Conservation (phyloP, 1,140 invertebrate species). For the Conus betulinus region DNA sequence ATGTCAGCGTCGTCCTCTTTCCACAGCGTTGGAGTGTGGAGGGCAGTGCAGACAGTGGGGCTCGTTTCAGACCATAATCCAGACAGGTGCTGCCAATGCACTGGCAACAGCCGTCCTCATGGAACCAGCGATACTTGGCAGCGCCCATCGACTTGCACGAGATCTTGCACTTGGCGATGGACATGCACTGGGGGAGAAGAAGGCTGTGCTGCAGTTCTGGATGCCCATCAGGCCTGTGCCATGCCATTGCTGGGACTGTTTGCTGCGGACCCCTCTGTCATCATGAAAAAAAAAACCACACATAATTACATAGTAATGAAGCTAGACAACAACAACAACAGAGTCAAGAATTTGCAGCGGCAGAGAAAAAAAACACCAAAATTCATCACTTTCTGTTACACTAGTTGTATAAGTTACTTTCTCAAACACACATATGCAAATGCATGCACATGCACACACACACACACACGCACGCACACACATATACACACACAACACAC, state of each 20-base stretch:
- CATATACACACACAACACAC: too few species aligned
- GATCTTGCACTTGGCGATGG: constrained; percentile 89
- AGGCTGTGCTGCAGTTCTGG: constrained; percentile 94
- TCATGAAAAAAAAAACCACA: neutral
- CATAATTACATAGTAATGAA: too few species aligned
- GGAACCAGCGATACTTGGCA: constrained; percentile 90
- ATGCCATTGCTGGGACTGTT: neutral
- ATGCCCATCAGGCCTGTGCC: constrained; percentile 67
- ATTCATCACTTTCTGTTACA: too few species aligned
- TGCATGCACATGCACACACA: neutral
- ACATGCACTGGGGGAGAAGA: constrained; percentile 92
- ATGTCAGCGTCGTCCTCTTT: constrained; percentile 22
- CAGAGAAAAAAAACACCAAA: too few species aligned
- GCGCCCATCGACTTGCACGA: constrained; percentile 88
- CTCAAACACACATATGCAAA: neutral
- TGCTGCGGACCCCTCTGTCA: neutral
- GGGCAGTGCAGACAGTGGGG: constrained; percentile 56
- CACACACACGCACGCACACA: too few species aligned
- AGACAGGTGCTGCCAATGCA: constrained; percentile 93
- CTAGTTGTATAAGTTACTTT: neutral
- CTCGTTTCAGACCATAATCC: constrained; percentile 86
- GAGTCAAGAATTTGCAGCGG: too few species aligned
- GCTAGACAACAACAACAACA: too few species aligned
- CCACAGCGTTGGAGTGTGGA: constrained; percentile 19
- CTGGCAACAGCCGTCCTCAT: constrained; percentile 94